Conservation (phyloP, 2,113 vertebrate genomes). For the Columbina picui region DNA sequence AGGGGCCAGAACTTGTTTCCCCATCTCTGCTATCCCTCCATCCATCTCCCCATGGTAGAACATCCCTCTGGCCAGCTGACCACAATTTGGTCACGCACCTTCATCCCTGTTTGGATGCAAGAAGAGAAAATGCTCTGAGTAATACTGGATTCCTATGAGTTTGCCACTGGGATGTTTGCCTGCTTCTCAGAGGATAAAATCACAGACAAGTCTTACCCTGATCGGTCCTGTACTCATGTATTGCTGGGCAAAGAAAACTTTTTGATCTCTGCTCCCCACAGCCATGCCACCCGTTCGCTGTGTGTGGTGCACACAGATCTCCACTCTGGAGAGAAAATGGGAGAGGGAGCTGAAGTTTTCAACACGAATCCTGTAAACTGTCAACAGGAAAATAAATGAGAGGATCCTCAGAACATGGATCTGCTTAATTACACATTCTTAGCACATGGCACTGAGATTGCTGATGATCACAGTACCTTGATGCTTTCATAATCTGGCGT, state of each 20-base stretch:
- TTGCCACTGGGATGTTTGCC: not conserved
- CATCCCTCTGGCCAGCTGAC: not conserved
- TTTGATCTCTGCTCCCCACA: not conserved
- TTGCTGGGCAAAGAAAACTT: not conserved
- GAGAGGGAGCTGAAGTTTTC: not conserved
- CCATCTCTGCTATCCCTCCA: not conserved
- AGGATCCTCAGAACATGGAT: not conserved
- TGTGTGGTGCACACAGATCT: not conserved
- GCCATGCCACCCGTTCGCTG: not conserved
- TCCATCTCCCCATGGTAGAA: accelerated
- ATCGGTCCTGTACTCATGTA: accelerated
- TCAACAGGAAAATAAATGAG: not conserved
- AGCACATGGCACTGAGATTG: not conserved
- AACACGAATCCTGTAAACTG: not conserved
- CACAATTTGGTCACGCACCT: accelerated
- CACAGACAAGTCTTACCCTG: not conserved
- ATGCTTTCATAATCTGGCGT: not conserved
- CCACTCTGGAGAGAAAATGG: not conserved
- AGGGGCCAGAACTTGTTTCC: not conserved
- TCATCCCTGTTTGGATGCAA: not conserved
- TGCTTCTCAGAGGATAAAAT: not conserved
- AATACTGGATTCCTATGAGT: not conserved
- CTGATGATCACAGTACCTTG: not conserved
- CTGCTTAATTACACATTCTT: conserved; percentile 8
- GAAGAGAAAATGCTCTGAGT: not conserved